Conservation (phyloP, 2,888 invertebrate species). For the Sminthurides aquaticus region DNA sequence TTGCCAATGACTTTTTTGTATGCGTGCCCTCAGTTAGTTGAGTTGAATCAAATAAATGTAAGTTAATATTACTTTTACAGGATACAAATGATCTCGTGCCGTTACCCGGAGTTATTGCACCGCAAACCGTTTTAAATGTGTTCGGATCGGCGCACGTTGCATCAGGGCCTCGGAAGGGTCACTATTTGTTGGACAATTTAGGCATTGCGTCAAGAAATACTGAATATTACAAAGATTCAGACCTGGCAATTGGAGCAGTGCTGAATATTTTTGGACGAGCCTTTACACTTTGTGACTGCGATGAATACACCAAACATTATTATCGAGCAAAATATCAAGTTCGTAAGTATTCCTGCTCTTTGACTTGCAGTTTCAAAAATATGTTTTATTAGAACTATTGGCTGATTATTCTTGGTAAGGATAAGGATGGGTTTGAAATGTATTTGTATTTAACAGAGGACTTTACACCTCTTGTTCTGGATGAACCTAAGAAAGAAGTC, state of each 20-base stretch:
- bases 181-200: constrained; percentile 55
- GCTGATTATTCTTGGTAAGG: too few relatives aligned
- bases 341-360: constrained; percentile 47
- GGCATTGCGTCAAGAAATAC: constrained; percentile 33
- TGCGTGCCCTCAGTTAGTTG: neutral
- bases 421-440: too few relatives aligned
- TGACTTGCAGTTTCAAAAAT: too few relatives aligned
- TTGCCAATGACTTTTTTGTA: neutral
- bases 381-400: too few relatives aligned
- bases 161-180: constrained; percentile 47
- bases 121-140: constrained; percentile 56
- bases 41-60: too few relatives aligned
- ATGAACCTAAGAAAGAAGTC: constrained; percentile 45
- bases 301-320: constrained; percentile 75
- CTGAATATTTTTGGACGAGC: constrained; percentile 75
- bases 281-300: constrained; percentile 72
- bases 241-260: constrained; percentile 72
- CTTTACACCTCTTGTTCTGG: constrained; percentile 54
- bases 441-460: constrained; percentile 50
- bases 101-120: constrained; percentile 44
- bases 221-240: constrained; percentile 54
- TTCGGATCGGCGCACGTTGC: constrained; percentile 53
- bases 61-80: constrained; percentile 12
- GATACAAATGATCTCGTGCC: constrained; percentile 30
- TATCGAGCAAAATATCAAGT: constrained; percentile 64